These are phyloP conservation scores for Urosaurus nigricauda DNA, from an alignment of 2,797 vertebrate genomes.

Conservation along the genomic window DNA sequence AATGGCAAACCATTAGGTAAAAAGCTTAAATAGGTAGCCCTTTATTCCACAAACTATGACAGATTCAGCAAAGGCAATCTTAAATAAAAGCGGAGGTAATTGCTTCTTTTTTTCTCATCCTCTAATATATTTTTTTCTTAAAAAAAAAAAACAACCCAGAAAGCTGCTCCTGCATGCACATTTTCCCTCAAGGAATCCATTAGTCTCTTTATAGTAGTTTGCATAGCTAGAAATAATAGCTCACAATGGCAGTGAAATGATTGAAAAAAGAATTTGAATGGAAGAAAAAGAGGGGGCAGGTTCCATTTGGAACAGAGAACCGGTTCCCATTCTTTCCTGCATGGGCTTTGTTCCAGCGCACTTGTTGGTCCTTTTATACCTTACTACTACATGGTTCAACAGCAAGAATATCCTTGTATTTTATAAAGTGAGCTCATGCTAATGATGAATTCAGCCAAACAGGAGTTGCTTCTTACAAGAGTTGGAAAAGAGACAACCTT, in stretches of 20 bases:
- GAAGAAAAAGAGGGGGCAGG: neutral
- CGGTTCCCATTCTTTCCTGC: slow-evolving; percentile 15
- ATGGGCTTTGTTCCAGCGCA: neutral
- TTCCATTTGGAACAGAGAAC: slow-evolving; percentile 18
- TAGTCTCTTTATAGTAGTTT: slow-evolving; percentile 62
- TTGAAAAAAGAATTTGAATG: slow-evolving; percentile 26
- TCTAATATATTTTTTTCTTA: neutral
- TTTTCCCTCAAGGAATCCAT: slow-evolving; percentile 68
- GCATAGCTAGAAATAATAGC: slow-evolving; percentile 59
- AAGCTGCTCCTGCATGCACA: slow-evolving; percentile 59
- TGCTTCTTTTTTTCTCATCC: slow-evolving; percentile 35
- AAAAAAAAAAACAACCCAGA: slow-evolving; percentile 33
- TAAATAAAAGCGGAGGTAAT: slow-evolving; percentile 67
- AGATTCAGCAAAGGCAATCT: slow-evolving; percentile 60
- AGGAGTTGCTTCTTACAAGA: neutral
- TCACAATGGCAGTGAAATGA: slow-evolving; percentile 46
- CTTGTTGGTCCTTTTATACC: neutral
- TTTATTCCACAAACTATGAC: slow-evolving; percentile 59
- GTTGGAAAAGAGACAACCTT: too few relatives aligned
- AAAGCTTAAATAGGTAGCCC: slow-evolving; percentile 51
- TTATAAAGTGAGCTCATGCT: neutral
- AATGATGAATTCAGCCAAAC: fast-evolving
- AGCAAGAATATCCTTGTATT: slow-evolving; percentile 14
- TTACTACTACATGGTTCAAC: neutral
- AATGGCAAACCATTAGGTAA: slow-evolving; percentile 10